Percentiles rank a stretch among this genome's conserved stretches.
These are phyloP conservation scores for Sphinx pinastri DNA, from an alignment of 2,888 invertebrate species.

Conservation along the genomic window DNA sequence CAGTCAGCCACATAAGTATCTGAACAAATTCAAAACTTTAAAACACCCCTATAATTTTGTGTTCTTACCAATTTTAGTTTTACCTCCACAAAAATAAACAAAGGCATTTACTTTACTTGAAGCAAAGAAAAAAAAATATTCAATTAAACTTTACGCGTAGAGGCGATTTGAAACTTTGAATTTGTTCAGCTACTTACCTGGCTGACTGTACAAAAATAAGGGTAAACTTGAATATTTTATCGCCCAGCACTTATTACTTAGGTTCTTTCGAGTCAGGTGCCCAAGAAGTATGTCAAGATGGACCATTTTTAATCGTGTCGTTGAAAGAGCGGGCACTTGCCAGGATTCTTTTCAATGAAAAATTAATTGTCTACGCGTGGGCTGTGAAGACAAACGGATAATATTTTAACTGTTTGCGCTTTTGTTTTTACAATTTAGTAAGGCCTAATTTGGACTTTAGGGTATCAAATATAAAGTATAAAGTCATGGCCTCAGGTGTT, in stretches of 20 bases:
- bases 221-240: background rate
- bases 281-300: conserved; percentile 65
- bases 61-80: too few relatives aligned
- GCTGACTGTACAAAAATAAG: too few relatives aligned
- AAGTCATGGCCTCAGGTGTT: too few relatives aligned
- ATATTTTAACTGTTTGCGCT: background rate
- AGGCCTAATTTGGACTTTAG: background rate
- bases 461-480: background rate
- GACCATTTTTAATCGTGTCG: conserved; percentile 53
- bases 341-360: conserved; percentile 44
- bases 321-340: conserved; percentile 43
- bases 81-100: too few relatives aligned
- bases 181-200: too few relatives aligned
- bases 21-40: too few relatives aligned
- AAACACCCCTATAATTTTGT: too few relatives aligned
- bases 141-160: too few relatives aligned
- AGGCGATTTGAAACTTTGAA: too few relatives aligned
- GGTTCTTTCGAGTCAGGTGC: conserved; percentile 47
- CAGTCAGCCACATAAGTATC: too few relatives aligned
- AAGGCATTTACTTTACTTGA: too few relatives aligned
- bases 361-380: conserved; percentile 8
- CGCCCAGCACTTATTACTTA: conserved; percentile 4
- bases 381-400: background rate
- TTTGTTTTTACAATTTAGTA: background rate
- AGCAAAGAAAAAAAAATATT: too few relatives aligned